phyloP scores from a whole-genome alignment of 2,888 invertebrate genomes.

The Scaptomyza flava region DNA sequence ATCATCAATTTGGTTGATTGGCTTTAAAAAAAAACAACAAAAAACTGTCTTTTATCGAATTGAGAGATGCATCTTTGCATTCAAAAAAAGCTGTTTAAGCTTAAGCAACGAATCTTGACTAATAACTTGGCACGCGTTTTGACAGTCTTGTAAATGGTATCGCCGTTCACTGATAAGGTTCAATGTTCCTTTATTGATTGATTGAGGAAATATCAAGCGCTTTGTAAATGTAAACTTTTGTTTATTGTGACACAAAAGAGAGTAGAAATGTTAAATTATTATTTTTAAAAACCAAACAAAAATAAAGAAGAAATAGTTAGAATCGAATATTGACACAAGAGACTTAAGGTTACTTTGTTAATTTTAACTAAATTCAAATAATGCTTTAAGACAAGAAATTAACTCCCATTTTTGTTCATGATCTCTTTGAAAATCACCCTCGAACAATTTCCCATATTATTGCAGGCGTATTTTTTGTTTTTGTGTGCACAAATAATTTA shows the following conservation, averaged over 20 bases:
- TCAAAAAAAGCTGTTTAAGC: slow-evolving; percentile 8
- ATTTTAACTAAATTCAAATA: too few species aligned
- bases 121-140: slow-evolving; percentile 26
- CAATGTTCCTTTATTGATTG: slow-evolving; percentile 39
- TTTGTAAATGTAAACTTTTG: slow-evolving; percentile 51
- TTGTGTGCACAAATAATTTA: slow-evolving; percentile 44
- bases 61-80: slow-evolving; percentile 23
- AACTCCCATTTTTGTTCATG: background rate
- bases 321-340: background rate
- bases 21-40: too few species aligned
- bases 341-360: too few species aligned
- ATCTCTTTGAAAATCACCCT: slow-evolving; percentile 14
- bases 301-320: background rate
- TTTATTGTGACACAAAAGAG: slow-evolving; percentile 3
- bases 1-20: slow-evolving; percentile 9
- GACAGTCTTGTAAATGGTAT: slow-evolving; percentile 47
- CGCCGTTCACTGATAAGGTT: slow-evolving; percentile 29
- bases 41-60: background rate
- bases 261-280: slow-evolving; percentile 1
- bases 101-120: slow-evolving; percentile 7
- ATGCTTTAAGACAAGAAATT: background rate
- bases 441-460: slow-evolving; percentile 11
- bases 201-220: slow-evolving; percentile 23
- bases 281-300: background rate
- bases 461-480: slow-evolving; percentile 4